Conservation (phyloP, 2,113 vertebrate species). For the Rhagologus leucostigma region DNA sequence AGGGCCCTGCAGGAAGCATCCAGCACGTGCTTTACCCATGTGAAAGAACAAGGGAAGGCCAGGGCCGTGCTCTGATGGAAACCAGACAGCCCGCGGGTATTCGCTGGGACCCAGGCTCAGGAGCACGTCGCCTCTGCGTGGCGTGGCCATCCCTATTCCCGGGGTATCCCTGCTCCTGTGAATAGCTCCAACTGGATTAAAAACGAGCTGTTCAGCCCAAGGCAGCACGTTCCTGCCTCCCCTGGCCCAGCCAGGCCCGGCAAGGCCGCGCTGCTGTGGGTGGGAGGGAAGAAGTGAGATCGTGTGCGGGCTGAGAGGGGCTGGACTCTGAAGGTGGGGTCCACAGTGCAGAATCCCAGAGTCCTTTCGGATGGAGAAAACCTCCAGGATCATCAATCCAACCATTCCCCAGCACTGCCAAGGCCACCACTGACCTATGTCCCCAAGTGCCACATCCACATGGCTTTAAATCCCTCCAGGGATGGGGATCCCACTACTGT, state of each 20-base stretch:
- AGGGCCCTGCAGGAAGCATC: background rate
- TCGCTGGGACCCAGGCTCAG: background rate
- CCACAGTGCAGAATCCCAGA: no score
- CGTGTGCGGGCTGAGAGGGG: background rate
- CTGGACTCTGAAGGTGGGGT: background rate
- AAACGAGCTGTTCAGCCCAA: background rate
- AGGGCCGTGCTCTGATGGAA: background rate
- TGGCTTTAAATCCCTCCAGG: background rate
- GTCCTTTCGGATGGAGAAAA: background rate
- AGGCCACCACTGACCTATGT: background rate
- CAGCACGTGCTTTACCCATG: background rate
- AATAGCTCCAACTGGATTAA: background rate
- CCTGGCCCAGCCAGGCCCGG: background rate
- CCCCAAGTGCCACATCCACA: background rate
- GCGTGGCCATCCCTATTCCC: fast-evolving
- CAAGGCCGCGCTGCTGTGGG: fast-evolving
- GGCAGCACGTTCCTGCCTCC: background rate
- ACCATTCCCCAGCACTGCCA: background rate
- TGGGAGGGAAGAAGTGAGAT: background rate
- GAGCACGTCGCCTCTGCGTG: background rate
- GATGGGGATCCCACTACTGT: background rate
- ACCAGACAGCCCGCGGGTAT: background rate
- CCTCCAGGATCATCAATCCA: background rate
- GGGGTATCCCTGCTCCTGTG: background rate
- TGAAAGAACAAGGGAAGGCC: background rate